phyloP scores from a whole-genome alignment of 2,797 vertebrate genomes.

The Periophthalmus magnuspinnatus region DNA sequence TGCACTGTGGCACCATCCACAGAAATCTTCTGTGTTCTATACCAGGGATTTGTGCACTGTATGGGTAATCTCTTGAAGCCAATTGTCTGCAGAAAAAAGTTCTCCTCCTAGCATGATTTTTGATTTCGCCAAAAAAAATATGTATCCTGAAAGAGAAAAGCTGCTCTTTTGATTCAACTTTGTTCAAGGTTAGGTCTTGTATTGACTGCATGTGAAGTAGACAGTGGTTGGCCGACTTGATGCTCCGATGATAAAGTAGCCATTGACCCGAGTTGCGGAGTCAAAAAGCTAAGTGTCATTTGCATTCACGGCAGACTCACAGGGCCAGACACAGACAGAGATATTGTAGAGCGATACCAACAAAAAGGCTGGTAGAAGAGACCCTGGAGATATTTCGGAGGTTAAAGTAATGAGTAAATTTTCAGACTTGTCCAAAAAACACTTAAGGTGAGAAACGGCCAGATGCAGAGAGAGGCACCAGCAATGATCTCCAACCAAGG shows the following conservation, averaged over 20 bases:
- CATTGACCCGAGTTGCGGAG: slow-evolving; percentile 1
- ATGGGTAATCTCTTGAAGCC: slow-evolving; percentile 4
- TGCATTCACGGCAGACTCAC: not conserved
- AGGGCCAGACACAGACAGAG: slow-evolving; percentile 7
- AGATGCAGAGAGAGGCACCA: not conserved
- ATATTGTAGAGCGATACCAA: slow-evolving; percentile 6
- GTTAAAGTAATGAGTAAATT: not conserved
- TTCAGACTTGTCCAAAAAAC: not conserved
- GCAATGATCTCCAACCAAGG: not conserved
- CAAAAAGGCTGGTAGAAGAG: not conserved
- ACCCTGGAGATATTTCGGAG: not conserved
- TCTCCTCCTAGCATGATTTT: not conserved
- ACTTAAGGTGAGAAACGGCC: not conserved
- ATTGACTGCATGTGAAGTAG: not conserved
- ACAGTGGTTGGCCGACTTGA: not conserved
- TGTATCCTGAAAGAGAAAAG: not conserved
- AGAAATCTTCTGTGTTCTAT: not conserved
- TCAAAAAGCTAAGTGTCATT: slow-evolving; percentile 7
- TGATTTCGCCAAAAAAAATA: not conserved
- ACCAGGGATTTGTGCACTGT: not conserved
- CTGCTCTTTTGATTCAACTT: not conserved
- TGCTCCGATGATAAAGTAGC: not conserved
- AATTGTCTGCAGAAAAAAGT: slow-evolving; percentile 7
- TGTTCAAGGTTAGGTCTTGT: slow-evolving; percentile 3
- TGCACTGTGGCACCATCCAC: slow-evolving; percentile 28